Evolutionary conservation across 2,797 vertebrate genomes (phyloP), one percentile per base, ranked within the genome.

Genomic region (Sphaeramia orbicularis): DNA sequence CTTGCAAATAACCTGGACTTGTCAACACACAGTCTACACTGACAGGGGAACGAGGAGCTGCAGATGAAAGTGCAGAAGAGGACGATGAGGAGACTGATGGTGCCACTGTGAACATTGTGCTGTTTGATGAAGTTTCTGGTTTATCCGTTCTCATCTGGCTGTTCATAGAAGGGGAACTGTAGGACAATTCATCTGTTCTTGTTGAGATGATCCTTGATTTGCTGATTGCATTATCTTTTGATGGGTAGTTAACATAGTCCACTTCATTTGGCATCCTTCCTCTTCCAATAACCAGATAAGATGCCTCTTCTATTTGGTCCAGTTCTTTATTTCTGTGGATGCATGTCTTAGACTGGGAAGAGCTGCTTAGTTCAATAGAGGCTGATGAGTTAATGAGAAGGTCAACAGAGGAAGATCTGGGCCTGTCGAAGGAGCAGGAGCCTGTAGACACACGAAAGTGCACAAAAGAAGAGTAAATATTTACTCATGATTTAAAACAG

Each of bases 371-470:
- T 45, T 84, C 41, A 54, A 72, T 43, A 18, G 76, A 81, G 37
- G 82, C 43, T 10, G 89, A 88, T 30, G 89, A 91, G 79, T 93
- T 76, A 10, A 90, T 85, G 47, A 92, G 76, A 74, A 90, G 80
- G 68, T 94, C 91, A 79, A 92, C 80, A 36, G 93, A 94, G 43
- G 89, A 88, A 85, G 90, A 93, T 64, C 88, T 91, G 24, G 82
- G 85, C 45, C 86, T 91, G 72, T 88, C 76, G 58, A 86, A 76
- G 14, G 71, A 67, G 43, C 65, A 78, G 15, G 16, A 59, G 80
- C 90, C 94, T 95, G 89, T 80, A 55, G 66, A 86, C 65, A 90
- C 66, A 90, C 18, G 84, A 38, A 57, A 53, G 30, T 58, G 19
- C 77, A 64, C 0, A 77, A 47, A 35, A 24, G 2, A 47, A 78